These are phyloP conservation scores for Dolichallabes microphthalmus DNA, from an alignment of 2,113 vertebrate species.

Conservation along the genomic window DNA sequence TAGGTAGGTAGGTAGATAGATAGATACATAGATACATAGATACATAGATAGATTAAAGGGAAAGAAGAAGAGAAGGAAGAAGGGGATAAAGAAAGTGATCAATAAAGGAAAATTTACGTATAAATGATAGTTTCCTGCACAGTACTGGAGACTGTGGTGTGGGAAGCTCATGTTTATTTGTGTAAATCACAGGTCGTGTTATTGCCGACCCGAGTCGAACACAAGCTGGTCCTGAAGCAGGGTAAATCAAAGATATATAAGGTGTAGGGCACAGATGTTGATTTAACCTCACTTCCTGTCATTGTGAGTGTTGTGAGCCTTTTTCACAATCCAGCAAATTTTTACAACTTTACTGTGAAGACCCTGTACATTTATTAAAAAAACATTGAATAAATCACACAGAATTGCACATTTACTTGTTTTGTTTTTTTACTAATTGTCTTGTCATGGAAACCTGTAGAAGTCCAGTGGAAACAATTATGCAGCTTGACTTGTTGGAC, in stretches of 20 bases:
- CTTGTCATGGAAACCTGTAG: not conserved
- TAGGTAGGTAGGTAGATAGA: not conserved
- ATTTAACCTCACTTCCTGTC: constrained; percentile 18
- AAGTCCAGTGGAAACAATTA: not conserved
- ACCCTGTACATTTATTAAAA: not conserved
- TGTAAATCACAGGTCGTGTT: not conserved
- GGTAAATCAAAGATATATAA: not conserved
- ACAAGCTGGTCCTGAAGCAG: not conserved
- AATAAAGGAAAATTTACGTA: not conserved
- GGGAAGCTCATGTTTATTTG: not conserved
- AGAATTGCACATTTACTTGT: not conserved
- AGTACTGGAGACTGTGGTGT: not conserved
- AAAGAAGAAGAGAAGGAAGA: not conserved
- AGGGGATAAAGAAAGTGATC: not conserved
- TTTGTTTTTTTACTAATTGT: not conserved
- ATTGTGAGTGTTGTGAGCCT: not conserved
- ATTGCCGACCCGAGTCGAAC: not conserved
- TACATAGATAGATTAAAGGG: no score
- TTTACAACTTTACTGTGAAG: not conserved
- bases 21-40: not conserved
- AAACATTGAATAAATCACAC: not conserved
- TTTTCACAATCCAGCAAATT: not conserved
- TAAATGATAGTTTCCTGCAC: not conserved
- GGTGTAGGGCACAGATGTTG: not conserved
- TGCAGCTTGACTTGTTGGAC: not conserved